phyloP scores from a whole-genome alignment of 2,797 vertebrate species.

The Channa striata region DNA sequence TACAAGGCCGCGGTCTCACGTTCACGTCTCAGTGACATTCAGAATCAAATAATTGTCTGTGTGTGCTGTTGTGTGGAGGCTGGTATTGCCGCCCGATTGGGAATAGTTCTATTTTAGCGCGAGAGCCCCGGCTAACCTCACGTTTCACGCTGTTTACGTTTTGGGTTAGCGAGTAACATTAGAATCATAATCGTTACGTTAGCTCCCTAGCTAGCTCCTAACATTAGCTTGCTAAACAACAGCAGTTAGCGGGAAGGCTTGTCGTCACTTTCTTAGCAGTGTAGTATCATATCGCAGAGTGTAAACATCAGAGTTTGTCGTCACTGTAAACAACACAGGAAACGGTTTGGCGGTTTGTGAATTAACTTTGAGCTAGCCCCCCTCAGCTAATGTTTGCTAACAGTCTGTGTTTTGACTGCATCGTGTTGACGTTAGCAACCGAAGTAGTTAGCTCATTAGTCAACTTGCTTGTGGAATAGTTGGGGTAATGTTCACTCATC shows the following conservation, averaged over 20 bases:
- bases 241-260: constrained; percentile 73
- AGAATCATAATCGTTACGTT: constrained; percentile 62
- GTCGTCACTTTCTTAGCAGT: constrained; percentile 54
- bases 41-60: constrained; percentile 40
- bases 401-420: constrained; percentile 76
- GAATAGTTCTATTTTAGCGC: constrained; percentile 34
- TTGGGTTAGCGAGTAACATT: constrained; percentile 60
- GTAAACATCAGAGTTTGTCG: constrained; percentile 44
- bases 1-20: constrained; percentile 77
- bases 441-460: constrained; percentile 34
- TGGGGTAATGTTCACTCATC: constrained; percentile 3
- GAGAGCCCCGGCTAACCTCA: constrained; percentile 39
- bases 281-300: constrained; percentile 23
- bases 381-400: constrained; percentile 79
- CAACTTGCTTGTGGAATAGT: constrained; percentile 26
- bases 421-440: constrained; percentile 78
- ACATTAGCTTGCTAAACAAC: constrained; percentile 74
- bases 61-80: constrained; percentile 17
- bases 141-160: constrained; percentile 79
- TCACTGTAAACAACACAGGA: constrained; percentile 48
- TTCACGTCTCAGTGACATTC: constrained; percentile 70
- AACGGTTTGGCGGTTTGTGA: constrained; percentile 19
- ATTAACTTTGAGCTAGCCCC: constrained; percentile 41
- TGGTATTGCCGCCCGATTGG: constrained; percentile 31
- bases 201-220: constrained; percentile 63